These are phyloP conservation scores for Prosopocoilus inquinatus DNA, from an alignment of 2,888 invertebrate species.

Conservation along the genomic window DNA sequence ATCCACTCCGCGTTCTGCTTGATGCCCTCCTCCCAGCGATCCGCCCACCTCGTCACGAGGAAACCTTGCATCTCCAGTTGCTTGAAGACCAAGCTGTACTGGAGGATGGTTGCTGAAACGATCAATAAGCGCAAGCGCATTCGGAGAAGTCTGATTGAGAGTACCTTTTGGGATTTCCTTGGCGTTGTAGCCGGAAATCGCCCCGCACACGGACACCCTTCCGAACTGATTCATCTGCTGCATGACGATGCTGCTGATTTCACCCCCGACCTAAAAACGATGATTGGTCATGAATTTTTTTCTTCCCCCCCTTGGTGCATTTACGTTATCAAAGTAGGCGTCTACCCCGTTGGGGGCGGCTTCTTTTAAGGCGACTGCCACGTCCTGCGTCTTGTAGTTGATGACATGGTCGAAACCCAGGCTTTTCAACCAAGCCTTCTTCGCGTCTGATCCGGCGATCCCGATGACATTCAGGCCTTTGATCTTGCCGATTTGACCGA, in stretches of 20 bases:
- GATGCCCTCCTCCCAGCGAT: conserved; percentile 37
- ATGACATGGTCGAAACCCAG: conserved; percentile 68
- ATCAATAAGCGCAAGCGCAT: background rate
- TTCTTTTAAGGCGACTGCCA: conserved; percentile 57
- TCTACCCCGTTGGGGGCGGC: conserved; percentile 54
- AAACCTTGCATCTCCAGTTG: conserved; percentile 63
- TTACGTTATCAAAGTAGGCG: conserved; percentile 51
- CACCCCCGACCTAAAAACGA: conserved; percentile 60
- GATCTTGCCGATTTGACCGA: conserved; percentile 76
- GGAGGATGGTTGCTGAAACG: conserved; percentile 54
- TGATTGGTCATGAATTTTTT: conserved; percentile 45
- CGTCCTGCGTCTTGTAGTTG: conserved; percentile 67
- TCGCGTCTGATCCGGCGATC: conserved; percentile 67
- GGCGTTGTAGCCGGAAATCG: conserved; percentile 62
- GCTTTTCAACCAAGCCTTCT: conserved; percentile 67
- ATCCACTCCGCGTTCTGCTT: conserved; percentile 63
- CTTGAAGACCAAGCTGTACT: conserved; percentile 56
- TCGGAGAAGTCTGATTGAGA: background rate
- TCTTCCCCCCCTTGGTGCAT: too few relatives aligned
- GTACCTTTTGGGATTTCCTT: conserved; percentile 48
- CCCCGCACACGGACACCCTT: conserved; percentile 64
- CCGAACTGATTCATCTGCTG: conserved; percentile 63
- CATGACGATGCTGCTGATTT: conserved; percentile 58
- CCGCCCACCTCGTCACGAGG: conserved; percentile 1
- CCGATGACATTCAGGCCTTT: conserved; percentile 70